Percentiles rank a stretch among this genome's conserved stretches.
These are phyloP conservation scores for Sceliomorpha sp. DNA, from an alignment of 2,888 invertebrate species.

Conservation along the genomic window DNA sequence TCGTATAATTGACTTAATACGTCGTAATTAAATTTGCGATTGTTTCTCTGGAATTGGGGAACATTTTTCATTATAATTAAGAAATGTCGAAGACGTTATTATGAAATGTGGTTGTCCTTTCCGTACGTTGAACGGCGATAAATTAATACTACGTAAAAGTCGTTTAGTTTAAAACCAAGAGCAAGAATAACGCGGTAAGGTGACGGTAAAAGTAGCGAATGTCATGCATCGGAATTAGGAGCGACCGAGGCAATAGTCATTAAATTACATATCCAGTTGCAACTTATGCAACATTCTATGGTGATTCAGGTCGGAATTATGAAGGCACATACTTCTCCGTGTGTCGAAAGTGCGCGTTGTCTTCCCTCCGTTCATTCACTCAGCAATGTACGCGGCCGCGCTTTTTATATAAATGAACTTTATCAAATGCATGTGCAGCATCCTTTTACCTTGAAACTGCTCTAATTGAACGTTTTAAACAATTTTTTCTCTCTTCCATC, in stretches of 20 bases:
- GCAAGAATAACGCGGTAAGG: slow-evolving; percentile 74
- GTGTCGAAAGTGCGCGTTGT: slow-evolving; percentile 31
- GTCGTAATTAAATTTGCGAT: too few relatives aligned
- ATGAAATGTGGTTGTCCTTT: slow-evolving; percentile 23
- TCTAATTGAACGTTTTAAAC: slow-evolving; percentile 15
- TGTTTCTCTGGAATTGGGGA: too few relatives aligned
- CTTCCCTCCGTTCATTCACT: slow-evolving; percentile 2
- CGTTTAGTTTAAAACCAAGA: slow-evolving; percentile 1
- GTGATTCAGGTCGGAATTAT: slow-evolving; percentile 34
- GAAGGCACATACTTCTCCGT: slow-evolving; percentile 25
- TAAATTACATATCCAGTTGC: slow-evolving; percentile 46
- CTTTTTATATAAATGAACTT: slow-evolving; percentile 6
- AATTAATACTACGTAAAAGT: slow-evolving; percentile 13
- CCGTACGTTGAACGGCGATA: slow-evolving; percentile 1
- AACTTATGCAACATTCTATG: slow-evolving; percentile 34
- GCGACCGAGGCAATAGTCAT: slow-evolving; percentile 21
- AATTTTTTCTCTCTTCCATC: slow-evolving; percentile 5
- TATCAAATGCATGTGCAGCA: slow-evolving; percentile 8
- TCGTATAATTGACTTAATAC: too few relatives aligned
- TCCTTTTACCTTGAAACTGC: slow-evolving; percentile 21
- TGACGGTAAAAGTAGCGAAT: slow-evolving; percentile 53
- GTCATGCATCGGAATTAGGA: slow-evolving; percentile 36
- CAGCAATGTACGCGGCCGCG: slow-evolving; percentile 23
- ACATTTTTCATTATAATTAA: too few relatives aligned
- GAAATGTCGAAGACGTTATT: too few relatives aligned